A percentile compares a stretch with the other conserved stretches of the same genome.
phyloP scores from a whole-genome alignment of 2,888 invertebrate genomes.

The Bimastos eiseni region DNA sequence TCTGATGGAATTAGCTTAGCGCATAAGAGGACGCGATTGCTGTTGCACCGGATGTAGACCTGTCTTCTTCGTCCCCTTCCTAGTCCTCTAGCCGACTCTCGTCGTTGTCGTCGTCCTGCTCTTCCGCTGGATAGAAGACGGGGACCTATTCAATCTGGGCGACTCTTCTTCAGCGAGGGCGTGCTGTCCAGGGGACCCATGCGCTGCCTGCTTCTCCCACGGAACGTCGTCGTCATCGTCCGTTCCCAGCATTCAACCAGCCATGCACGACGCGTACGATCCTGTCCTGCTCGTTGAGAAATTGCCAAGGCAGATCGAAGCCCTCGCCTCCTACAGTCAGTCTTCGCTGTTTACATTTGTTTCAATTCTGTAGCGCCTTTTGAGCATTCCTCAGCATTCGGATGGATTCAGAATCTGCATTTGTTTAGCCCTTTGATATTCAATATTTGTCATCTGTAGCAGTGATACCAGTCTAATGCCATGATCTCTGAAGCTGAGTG shows the following conservation, averaged over 20 bases:
- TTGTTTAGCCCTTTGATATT: neutral
- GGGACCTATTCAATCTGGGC: slow-evolving; percentile 19
- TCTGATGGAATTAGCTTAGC: neutral
- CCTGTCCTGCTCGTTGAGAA: slow-evolving; percentile 78
- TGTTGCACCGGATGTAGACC: neutral
- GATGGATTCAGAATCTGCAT: neutral
- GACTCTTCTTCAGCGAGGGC: slow-evolving; percentile 25
- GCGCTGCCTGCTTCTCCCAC: slow-evolving; percentile 23
- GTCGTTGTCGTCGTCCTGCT: neutral
- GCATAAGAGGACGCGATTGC: neutral
- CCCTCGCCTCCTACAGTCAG: slow-evolving; percentile 87
- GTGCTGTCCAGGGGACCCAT: slow-evolving; percentile 21
- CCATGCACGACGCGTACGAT: slow-evolving; percentile 86
- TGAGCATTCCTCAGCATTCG: neutral
- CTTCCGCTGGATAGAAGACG: neutral
- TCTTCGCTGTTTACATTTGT: slow-evolving; percentile 27
- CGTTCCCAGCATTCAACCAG: slow-evolving; percentile 17
- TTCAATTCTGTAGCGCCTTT: neutral
- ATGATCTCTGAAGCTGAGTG: neutral
- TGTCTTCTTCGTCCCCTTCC: neutral
- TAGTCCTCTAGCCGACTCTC: neutral
- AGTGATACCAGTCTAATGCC: neutral
- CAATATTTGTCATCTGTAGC: neutral
- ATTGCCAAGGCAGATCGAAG: slow-evolving; percentile 85
- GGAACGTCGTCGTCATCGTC: neutral